phyloP scores from a whole-genome alignment of 2,888 invertebrate species.

The Drosophila picticornis region DNA sequence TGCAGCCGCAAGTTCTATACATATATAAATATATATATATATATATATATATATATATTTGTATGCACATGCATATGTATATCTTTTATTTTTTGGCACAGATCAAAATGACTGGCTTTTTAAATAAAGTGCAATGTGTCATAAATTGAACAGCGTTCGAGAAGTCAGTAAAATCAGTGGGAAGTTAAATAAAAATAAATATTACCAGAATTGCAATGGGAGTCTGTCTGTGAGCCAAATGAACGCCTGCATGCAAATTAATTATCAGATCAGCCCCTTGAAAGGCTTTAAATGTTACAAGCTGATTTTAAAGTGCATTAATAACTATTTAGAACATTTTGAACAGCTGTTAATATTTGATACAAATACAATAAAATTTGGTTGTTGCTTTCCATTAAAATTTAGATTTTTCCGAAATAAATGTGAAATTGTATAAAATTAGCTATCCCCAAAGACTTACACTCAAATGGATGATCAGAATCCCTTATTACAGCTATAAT shows the following conservation, averaged over 20 bases:
- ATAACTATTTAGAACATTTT: not conserved
- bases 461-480: constrained; percentile 6
- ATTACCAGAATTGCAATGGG: not conserved
- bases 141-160: constrained; percentile 17
- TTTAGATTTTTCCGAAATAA: not conserved
- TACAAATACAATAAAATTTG: not conserved
- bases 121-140: constrained; percentile 20
- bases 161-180: constrained; percentile 1
- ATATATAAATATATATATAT: not conserved
- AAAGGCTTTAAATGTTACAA: not conserved
- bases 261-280: not conserved
- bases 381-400: not conserved
- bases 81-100: constrained; percentile 36
- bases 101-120: constrained; percentile 24
- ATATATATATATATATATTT: not conserved
- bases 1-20: not conserved
- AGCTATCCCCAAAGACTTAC: not conserved
- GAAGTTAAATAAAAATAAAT: not conserved
- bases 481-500: constrained; percentile 38
- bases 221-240: not conserved
- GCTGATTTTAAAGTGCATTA: not conserved
- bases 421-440: not conserved
- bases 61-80: not conserved
- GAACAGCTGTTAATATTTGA: not conserved
- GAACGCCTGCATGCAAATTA: not conserved